Evolutionary conservation across 2,113 vertebrate species (phyloP).

Genomic region (Rhinoderma darwinii): DNA sequence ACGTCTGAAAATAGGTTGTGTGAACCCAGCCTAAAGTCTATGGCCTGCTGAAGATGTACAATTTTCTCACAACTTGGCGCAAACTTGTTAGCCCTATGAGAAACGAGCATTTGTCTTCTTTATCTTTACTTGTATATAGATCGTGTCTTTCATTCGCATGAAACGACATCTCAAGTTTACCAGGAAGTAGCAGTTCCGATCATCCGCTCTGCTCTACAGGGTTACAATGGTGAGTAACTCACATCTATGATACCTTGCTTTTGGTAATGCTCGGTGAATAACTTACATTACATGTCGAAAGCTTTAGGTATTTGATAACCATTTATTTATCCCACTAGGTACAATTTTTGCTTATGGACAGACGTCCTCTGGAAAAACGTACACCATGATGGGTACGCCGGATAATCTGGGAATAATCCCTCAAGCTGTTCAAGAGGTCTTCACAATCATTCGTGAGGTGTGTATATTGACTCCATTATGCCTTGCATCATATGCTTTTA

Average conservation of each 20-base stretch:
- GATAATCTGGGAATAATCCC: constrained; percentile 83
- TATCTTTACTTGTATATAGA: constrained; percentile 69
- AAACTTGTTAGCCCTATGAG: too few species aligned
- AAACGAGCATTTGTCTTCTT: too few species aligned
- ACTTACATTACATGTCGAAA: background rate
- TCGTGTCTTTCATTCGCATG: constrained; percentile 83
- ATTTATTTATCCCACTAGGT: constrained; percentile 73
- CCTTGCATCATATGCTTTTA: too few species aligned
- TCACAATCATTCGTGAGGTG: constrained; percentile 88
- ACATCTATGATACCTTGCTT: background rate
- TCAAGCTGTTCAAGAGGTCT: constrained; percentile 89
- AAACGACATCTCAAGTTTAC: constrained; percentile 86
- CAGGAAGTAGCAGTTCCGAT: constrained; percentile 87
- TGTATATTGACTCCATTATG: constrained; percentile 59
- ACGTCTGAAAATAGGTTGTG: too few species aligned
- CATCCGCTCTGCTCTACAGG: constrained; percentile 87
- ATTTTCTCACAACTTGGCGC: too few species aligned
- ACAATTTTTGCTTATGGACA: constrained; percentile 98
- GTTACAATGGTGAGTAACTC: constrained; percentile 86
- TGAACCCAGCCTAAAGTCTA: too few species aligned
- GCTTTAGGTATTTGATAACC: background rate
- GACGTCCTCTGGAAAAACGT: constrained; percentile 95
- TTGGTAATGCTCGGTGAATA: too few species aligned
- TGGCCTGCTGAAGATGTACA: too few species aligned
- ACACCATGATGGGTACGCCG: constrained; percentile 92